Conservation (phyloP, 2,113 vertebrate species). For the Erinaceus europaeus region DNA sequence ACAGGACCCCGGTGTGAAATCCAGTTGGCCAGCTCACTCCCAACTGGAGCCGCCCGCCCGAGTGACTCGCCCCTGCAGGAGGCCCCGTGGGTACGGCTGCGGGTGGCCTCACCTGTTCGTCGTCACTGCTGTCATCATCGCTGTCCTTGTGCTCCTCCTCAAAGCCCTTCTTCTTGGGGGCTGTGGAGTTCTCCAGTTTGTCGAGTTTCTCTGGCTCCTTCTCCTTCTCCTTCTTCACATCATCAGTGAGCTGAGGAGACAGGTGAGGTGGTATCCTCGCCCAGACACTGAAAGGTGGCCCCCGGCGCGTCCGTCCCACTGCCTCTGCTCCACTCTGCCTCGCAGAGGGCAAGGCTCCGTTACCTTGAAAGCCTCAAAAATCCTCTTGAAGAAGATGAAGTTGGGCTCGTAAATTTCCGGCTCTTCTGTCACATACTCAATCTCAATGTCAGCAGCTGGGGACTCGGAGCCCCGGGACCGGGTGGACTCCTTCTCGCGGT, state of each 20-base stretch:
- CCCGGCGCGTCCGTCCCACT: accelerated
- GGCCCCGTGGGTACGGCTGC: accelerated
- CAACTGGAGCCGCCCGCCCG: too few relatives aligned
- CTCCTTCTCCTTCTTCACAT: conserved; percentile 94
- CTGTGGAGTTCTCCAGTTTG: conserved; percentile 82
- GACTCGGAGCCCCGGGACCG: conserved; percentile 78
- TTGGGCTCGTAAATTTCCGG: conserved; percentile 93
- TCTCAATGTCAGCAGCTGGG: conserved; percentile 82
- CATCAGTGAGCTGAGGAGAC: conserved; percentile 87
- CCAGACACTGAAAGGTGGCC: not conserved
- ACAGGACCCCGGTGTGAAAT: too few relatives aligned
- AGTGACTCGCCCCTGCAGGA: too few relatives aligned
- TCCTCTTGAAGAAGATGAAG: conserved; percentile 94
- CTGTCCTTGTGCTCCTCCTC: conserved; percentile 91
- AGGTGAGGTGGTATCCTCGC: not conserved
- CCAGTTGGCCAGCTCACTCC: too few relatives aligned
- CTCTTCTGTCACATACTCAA: conserved; percentile 92
- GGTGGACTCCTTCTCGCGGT: conserved; percentile 66
- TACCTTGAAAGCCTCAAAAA: conserved; percentile 95
- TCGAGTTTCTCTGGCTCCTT: conserved; percentile 92
- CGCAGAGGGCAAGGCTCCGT: accelerated
- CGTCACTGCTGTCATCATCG: conserved; percentile 87
- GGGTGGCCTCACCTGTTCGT: conserved; percentile 70
- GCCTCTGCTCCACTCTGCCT: not conserved
- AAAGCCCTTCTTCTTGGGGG: conserved; percentile 89